A percentile compares a stretch with the other conserved stretches of the same genome.
Conservation (phyloP, 2,113 vertebrate genomes). For the Pomatostomus ruficeps region DNA sequence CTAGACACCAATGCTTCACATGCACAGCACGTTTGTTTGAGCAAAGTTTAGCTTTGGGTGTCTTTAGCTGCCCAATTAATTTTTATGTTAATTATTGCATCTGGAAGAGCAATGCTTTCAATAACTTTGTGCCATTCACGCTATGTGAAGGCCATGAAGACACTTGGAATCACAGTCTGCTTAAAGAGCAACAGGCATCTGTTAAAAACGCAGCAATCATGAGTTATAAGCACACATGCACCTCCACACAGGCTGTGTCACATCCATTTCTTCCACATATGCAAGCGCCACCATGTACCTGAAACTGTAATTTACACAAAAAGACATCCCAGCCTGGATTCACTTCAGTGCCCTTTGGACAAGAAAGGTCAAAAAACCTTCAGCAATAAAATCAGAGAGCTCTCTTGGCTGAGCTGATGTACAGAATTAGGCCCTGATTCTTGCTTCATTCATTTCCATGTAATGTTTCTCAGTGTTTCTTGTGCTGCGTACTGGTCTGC, state of each 20-base stretch:
- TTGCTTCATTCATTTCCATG: background rate
- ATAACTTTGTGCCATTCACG: background rate
- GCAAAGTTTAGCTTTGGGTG: background rate
- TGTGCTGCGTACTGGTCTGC: background rate
- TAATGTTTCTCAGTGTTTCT: background rate
- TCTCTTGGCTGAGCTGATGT: background rate
- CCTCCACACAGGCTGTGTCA: background rate
- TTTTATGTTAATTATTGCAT: background rate
- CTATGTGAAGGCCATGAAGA: background rate
- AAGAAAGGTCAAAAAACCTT: background rate
- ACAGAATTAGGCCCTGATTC: background rate
- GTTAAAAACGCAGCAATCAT: background rate
- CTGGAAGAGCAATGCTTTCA: background rate
- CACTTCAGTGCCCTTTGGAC: background rate
- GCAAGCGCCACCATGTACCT: background rate
- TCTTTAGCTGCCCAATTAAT: background rate
- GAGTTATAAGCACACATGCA: background rate
- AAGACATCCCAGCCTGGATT: background rate
- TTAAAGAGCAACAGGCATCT: background rate
- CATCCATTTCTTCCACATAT: background rate
- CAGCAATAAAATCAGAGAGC: background rate
- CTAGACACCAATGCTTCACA: background rate
- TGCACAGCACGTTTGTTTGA: background rate
- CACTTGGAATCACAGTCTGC: background rate
- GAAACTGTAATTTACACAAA: background rate